phyloP scores from a whole-genome alignment of 2,797 vertebrate species.

The Myiotriccus ornatus region DNA sequence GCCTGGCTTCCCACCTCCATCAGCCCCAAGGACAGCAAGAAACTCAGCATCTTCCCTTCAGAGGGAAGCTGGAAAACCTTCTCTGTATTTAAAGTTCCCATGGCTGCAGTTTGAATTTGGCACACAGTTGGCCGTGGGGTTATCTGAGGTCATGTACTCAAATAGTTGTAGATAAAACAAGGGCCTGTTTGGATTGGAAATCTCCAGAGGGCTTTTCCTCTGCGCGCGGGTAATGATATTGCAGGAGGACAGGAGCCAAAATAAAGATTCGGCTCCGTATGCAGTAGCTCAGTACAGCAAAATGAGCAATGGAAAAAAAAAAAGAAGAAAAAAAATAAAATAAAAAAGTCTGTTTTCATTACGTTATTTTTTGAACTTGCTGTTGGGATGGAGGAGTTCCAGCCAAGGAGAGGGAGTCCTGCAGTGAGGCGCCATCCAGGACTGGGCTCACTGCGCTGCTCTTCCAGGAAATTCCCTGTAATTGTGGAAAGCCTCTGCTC shows the following conservation, averaged over 20 bases:
- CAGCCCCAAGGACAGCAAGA: background rate
- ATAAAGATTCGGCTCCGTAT: constrained; percentile 11
- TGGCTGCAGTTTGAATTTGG: constrained; percentile 54
- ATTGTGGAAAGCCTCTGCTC: fast-evolving
- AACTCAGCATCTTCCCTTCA: fast-evolving
- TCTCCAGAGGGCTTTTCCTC: constrained; percentile 64
- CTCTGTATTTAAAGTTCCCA: constrained; percentile 59
- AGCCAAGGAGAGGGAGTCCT: constrained; percentile 40
- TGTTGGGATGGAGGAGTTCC: background rate
- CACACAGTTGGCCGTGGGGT: constrained; percentile 14
- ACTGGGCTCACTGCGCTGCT: fast-evolving
- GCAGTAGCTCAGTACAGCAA: constrained; percentile 54
- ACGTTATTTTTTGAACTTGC: constrained; percentile 43
- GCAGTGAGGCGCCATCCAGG: background rate
- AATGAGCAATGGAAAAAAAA: constrained; percentile 23
- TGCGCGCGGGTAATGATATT: constrained; percentile 19
- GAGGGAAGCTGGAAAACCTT: constrained; percentile 18
- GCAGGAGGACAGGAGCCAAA: constrained; percentile 51
- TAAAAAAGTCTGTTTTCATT: background rate
- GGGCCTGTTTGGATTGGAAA: constrained; percentile 66
- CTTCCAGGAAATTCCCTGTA: background rate
- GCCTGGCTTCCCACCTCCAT: fast-evolving
- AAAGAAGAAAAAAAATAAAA: fast-evolving
- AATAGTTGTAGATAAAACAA: constrained; percentile 64
- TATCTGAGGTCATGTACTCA: constrained; percentile 69